Evolutionary conservation across 2,113 vertebrate species (phyloP), one percentile per base, ranked within the genome.

Genomic region (Vidua macroura): DNA sequence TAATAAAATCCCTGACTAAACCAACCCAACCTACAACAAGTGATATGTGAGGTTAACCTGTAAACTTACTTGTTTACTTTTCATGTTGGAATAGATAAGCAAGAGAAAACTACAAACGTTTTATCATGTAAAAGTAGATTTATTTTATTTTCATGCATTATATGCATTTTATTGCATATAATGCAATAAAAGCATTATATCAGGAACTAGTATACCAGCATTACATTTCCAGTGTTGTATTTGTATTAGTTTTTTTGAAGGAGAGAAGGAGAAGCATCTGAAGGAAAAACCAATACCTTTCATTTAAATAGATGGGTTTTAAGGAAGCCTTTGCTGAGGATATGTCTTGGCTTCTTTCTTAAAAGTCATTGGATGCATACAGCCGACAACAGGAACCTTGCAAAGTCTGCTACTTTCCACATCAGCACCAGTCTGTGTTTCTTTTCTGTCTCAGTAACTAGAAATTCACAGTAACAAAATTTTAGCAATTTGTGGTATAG

Each of bases 401-500:
- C 16, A n/a, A 79, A 52, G 33, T 37, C 19, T 4, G 3, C 21
- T 48, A 27, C 19, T 58, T 31, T 62, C 9, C n/a, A 44, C n/a
- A 31, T 58, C 37, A 62, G 35, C 28, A 43, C 2, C 0, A 0
- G 6, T 22, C 23, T 64, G 5, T n/a, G 31, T n/a, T 52, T 84
- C 48, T 80, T 56, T 70, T 31, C 48, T 58, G 8, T 14, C 31
- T 72, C 11, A 33, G 15, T 24, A 37, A 44, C 28, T 41, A 46
- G 70, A 70, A 80, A 80, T 37, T 23, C 14, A 7, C 31, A 63
- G 27, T 28, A 52, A 39, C 7, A 33, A 62, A n/a, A 56, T n/a
- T n/a, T 79, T 21, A 58, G 21, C 9, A 23, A 14, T 67, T 51
- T 60, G 15, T 70, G 19, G 16, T 52, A 56, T 35, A 48, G 33